phyloP scores from a whole-genome alignment of 2,113 vertebrate species.

The Heteronetta atricapilla region DNA sequence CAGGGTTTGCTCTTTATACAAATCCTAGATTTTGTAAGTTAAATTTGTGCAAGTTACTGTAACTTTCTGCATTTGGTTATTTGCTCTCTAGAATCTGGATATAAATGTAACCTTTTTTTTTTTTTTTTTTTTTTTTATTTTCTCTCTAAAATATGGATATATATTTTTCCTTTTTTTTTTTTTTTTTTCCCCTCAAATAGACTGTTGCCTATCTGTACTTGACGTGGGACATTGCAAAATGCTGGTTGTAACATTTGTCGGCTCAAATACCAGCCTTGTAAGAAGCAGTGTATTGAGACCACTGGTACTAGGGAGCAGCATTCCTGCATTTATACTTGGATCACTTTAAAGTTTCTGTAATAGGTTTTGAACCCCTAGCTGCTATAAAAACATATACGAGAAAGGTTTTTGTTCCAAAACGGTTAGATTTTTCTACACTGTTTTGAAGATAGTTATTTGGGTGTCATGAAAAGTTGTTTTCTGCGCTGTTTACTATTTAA shows the following conservation, averaged over 20 bases:
- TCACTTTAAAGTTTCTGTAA: background rate
- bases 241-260: background rate
- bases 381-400: background rate
- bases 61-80: background rate
- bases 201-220: background rate
- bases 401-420: background rate
- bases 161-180: background rate
- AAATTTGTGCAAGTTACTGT: background rate
- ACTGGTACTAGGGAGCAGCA: background rate
- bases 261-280: background rate
- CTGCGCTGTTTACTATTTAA: slow-evolving; percentile 45
- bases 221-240: background rate
- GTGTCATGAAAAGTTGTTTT: slow-evolving; percentile 12
- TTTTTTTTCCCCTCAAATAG: background rate
- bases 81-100: background rate
- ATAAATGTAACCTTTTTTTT: background rate
- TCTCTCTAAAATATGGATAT: background rate
- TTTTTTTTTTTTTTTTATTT: background rate
- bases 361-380: background rate
- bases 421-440: background rate
- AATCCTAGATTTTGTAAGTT: background rate
- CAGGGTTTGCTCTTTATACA: background rate
- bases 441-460: background rate
- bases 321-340: background rate
- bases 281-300: background rate